Evolutionary conservation across 1,140 invertebrate genomes (phyloP), one percentile per base, ranked within the genome.

Genomic region (Reticulitermes speratus): DNA sequence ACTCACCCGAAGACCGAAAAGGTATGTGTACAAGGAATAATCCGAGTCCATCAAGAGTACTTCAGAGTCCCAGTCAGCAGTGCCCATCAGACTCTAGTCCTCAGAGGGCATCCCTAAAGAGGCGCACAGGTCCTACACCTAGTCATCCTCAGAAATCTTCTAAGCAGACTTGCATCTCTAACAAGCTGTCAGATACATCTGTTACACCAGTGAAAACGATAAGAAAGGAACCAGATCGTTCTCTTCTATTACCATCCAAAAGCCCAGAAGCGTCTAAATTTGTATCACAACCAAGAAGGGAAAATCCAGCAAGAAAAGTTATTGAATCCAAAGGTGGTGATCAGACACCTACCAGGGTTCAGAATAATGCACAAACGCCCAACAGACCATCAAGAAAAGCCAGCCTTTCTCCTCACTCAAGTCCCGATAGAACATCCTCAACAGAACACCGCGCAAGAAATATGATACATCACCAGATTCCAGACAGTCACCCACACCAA

Each of bases 341-440:
- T 1, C 52, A 55, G 52, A 55, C 19, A 1, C 52, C 52, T 55
- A 55, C 3, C 16, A 55, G 52, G 5, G 19, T 1, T 75, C 25
- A 6, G 9, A 75, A 3, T 30, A 75, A 0, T 30, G 21, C 0
- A 84, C n/a, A 84, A 84, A 44, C 83, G 8, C 44, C 83, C 48
- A 25, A 19, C 1, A 84, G n/a, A 11, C 83, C 8, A 25, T 44
- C 48, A 32, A 7, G n/a, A 84, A 44, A 52, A 44, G 44, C 32
- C n/a, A 45, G 48, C n/a, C 83, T 32, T 45, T 84, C 83, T 21
- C 83, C 83, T 21, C 32, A 44, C 23, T 81, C 65, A 48, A 75
- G 65, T 69, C 85, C 85, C 19, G 85, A 85, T 30, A 48, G 85
- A 48, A 12, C 38, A 32, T n/a, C n/a, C 21, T 14, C 44, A 65